Conservation (phyloP, 2,888 invertebrate genomes). For the Elmis aenea region DNA sequence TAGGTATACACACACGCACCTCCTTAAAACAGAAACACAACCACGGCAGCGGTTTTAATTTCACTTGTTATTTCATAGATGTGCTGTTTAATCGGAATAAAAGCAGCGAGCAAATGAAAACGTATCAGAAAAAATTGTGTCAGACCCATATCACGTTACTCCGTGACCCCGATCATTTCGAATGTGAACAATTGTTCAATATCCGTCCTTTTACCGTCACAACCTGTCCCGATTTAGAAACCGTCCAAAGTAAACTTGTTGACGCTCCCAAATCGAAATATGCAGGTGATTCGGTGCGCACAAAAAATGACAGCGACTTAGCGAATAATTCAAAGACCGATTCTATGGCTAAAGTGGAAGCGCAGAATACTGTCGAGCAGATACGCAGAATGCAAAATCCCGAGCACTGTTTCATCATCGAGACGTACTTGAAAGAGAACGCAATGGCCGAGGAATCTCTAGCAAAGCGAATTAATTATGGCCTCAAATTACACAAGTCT, state of each 20-base stretch:
- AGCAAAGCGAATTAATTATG: constrained; percentile 8
- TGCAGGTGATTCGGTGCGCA: too few species aligned
- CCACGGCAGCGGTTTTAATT: too few species aligned
- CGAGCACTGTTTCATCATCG: constrained; percentile 1
- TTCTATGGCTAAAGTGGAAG: too few species aligned
- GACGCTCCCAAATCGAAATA: neutral
- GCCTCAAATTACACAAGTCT: constrained; percentile 32
- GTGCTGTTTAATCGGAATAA: too few species aligned
- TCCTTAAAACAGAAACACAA: neutral
- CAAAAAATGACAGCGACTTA: too few species aligned
- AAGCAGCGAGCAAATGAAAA: constrained; percentile 9
- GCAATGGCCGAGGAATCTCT: neutral
- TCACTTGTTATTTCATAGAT: too few species aligned
- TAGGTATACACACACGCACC: too few species aligned
- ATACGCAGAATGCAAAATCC: too few species aligned
- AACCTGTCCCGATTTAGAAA: neutral
- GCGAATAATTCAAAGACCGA: too few species aligned
- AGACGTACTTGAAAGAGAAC: constrained; percentile 2
- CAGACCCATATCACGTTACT: constrained; percentile 24
- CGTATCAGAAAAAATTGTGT: neutral
- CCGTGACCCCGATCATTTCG: constrained; percentile 18
- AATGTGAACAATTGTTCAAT: constrained; percentile 6
- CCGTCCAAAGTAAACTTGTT: neutral
- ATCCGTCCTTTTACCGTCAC: neutral
- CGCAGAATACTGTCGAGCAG: too few species aligned